Percentiles rank a stretch among this genome's conserved stretches.
phyloP scores from a whole-genome alignment of 2,888 invertebrate species.

The Smittia sp. region DNA sequence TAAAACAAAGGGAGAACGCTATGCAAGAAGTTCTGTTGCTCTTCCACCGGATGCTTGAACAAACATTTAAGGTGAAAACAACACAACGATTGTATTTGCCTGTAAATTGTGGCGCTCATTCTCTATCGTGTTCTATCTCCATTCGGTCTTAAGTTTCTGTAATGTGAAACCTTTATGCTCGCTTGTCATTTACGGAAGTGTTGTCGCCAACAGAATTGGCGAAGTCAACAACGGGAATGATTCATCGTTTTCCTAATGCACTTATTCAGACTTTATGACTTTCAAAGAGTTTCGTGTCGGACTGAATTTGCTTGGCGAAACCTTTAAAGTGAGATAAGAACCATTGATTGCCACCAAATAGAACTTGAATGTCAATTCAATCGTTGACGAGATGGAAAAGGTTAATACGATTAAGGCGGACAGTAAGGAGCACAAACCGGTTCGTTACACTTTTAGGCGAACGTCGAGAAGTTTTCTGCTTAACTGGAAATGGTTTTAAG shows the following conservation, averaged over 20 bases:
- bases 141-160: neutral
- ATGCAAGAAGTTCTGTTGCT: neutral
- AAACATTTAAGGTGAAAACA: neutral
- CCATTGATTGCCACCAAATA: neutral
- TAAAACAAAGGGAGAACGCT: neutral
- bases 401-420: neutral
- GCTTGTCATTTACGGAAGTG: neutral
- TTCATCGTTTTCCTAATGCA: neutral
- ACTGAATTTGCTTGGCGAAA: neutral
- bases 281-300: neutral
- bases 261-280: neutral
- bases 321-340: neutral
- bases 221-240: constrained; percentile 5
- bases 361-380: neutral
- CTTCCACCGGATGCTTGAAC: neutral
- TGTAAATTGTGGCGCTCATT: neutral
- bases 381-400: neutral
- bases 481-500: neutral
- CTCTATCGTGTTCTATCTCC: no score
- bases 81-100: neutral
- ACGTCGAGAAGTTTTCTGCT: neutral
- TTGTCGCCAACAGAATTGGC: neutral
- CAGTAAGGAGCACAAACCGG: neutral
- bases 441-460: neutral
- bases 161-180: neutral